These are phyloP conservation scores for Schizopygopsis pylzovi DNA, from an alignment of 2,797 vertebrate genomes.

Conservation along the genomic window DNA sequence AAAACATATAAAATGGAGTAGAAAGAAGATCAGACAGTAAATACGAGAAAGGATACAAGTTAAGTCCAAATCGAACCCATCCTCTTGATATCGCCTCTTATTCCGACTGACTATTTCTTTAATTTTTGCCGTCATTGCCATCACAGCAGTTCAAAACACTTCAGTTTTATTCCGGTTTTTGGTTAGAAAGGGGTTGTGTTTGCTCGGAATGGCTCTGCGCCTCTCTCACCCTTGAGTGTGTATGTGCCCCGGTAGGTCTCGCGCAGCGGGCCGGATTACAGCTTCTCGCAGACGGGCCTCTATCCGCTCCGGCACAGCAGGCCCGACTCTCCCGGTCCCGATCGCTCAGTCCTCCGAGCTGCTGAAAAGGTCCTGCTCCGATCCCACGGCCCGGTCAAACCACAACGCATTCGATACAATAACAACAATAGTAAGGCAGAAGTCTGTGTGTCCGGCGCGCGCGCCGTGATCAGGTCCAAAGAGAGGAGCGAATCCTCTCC, in stretches of 20 bases:
- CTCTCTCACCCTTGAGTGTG: constrained; percentile 48
- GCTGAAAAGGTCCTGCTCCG: constrained; percentile 73
- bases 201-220: constrained; percentile 55
- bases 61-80: constrained; percentile 99
- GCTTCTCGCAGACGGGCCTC: constrained; percentile 82
- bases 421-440: constrained; percentile 65
- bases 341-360: constrained; percentile 67
- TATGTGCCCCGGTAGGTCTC: constrained; percentile 63
- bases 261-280: constrained; percentile 74
- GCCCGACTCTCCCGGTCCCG: constrained; percentile 79
- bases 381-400: constrained; percentile 63
- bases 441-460: constrained; percentile 76
- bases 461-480: constrained; percentile 75
- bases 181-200: constrained; percentile 10
- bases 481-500: constrained; percentile 61
- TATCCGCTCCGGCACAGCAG: constrained; percentile 78
- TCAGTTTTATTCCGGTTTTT: constrained; percentile 19
- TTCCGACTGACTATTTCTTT: constrained; percentile 99
- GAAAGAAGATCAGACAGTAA: neutral
- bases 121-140: constrained; percentile 97
- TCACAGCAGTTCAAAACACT: constrained; percentile 58
- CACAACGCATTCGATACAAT: constrained; percentile 65
- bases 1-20: neutral
- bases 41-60: constrained; percentile 90
- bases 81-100: constrained; percentile 99